A percentile compares a stretch with the other conserved stretches of the same genome.
phyloP scores from a whole-genome alignment of 2,888 invertebrate species.

The Pseudanteris insignis region DNA sequence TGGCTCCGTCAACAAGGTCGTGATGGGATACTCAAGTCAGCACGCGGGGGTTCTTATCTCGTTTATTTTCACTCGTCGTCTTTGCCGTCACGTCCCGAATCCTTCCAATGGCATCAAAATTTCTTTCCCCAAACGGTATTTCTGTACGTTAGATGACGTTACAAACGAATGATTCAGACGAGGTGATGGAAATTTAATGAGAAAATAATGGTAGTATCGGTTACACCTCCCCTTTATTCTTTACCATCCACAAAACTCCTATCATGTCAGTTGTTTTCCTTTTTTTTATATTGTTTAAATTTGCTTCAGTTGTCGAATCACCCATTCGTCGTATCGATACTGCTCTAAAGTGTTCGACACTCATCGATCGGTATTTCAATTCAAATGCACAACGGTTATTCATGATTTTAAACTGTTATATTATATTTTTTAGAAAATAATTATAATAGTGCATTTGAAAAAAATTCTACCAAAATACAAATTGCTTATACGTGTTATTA shows the following conservation, averaged over 20 bases:
- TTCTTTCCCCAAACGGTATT: slow-evolving; percentile 19
- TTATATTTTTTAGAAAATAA: too few species aligned
- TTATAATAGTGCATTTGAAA: too few species aligned
- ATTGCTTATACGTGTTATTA: too few species aligned
- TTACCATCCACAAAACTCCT: not conserved
- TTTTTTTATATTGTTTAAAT: slow-evolving; percentile 4
- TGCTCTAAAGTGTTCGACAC: too few species aligned
- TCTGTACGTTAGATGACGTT: slow-evolving; percentile 18
- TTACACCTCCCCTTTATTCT: not conserved
- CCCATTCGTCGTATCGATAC: not conserved
- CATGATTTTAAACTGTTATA: too few species aligned
- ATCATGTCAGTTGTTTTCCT: not conserved
- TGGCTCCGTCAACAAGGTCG: slow-evolving; percentile 38
- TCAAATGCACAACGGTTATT: too few species aligned
- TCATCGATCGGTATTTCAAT: too few species aligned
- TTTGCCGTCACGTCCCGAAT: slow-evolving; percentile 20
- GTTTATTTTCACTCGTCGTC: slow-evolving; percentile 36
- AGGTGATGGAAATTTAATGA: slow-evolving; percentile 41
- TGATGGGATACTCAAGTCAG: slow-evolving; percentile 39
- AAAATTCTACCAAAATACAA: too few species aligned
- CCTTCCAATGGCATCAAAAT: slow-evolving; percentile 34
- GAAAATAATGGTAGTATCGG: slow-evolving; percentile 26
- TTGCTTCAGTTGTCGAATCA: not conserved
- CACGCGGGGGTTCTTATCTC: slow-evolving; percentile 26
- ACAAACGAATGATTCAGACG: slow-evolving; percentile 18